phyloP scores from a whole-genome alignment of 2,888 invertebrate species.

The Tuberolachnus salignus region DNA sequence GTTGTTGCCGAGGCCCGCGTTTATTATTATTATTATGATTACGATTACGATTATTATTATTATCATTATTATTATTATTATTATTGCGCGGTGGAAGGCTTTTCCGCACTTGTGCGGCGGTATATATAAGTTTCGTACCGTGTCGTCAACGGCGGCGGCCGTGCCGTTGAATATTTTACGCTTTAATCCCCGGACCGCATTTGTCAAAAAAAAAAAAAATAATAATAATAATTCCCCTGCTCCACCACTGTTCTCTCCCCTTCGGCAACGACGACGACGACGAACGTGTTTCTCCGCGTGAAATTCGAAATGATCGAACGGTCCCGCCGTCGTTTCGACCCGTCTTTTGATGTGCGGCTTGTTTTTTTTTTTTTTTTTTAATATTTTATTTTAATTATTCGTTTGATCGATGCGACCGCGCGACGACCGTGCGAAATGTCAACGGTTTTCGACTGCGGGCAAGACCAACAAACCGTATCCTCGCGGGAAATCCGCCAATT shows the following conservation, averaged over 20 bases:
- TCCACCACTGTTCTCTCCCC: too few relatives aligned
- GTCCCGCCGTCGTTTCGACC: constrained; percentile 27
- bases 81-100: neutral
- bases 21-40: neutral
- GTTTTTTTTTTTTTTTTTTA: constrained; percentile 22
- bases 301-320: constrained; percentile 55
- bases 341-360: constrained; percentile 24
- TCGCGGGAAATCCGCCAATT: neutral
- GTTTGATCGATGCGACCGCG: constrained; percentile 50
- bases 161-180: constrained; percentile 56
- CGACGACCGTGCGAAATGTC: constrained; percentile 46
- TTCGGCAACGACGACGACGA: too few relatives aligned
- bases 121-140: neutral
- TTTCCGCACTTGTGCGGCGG: neutral
- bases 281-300: constrained; percentile 31
- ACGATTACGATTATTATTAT: too few relatives aligned
- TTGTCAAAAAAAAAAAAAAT: too few relatives aligned
- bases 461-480: constrained; percentile 17
- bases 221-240: constrained; percentile 6
- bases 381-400: constrained; percentile 8
- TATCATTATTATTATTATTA: constrained; percentile 24
- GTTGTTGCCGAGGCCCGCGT: neutral
- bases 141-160: constrained; percentile 44
- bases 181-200: constrained; percentile 51
- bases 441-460: constrained; percentile 4